Percentiles rank a stretch among this genome's conserved stretches.
Evolutionary conservation across 2,888 invertebrate genomes (phyloP).

Genomic region (Caenorhabditis sp.): DNA sequence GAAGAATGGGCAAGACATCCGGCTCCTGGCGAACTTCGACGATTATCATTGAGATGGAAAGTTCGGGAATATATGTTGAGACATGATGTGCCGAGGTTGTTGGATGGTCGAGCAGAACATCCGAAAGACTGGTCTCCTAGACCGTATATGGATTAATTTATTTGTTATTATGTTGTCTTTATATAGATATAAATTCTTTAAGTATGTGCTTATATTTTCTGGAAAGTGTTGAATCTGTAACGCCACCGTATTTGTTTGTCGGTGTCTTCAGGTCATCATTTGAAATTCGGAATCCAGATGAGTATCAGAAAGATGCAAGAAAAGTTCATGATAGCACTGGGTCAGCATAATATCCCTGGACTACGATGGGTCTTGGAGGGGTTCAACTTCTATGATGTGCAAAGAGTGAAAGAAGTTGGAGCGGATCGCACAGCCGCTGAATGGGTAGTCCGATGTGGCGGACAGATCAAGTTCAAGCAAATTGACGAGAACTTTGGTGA

Average conservation of each 20-base stretch:
- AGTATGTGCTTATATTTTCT: too few species aligned
- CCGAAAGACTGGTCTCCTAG: constrained; percentile 48
- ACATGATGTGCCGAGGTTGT: constrained; percentile 45
- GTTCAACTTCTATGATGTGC: constrained; percentile 60
- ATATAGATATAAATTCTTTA: neutral
- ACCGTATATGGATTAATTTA: constrained; percentile 44
- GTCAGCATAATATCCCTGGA: constrained; percentile 61
- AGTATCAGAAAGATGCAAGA: constrained; percentile 39
- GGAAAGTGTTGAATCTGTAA: neutral
- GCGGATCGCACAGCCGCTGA: constrained; percentile 91
- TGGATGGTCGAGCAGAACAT: constrained; percentile 23
- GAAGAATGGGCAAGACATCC: constrained; percentile 65
- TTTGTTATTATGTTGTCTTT: neutral
- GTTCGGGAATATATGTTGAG: constrained; percentile 64
- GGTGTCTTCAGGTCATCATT: neutral
- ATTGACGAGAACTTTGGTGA: constrained; percentile 56
- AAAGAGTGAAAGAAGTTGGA: constrained; percentile 76
- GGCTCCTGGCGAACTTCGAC: constrained; percentile 61
- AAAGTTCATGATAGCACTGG: constrained; percentile 45
- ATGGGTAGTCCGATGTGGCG: constrained; percentile 89
- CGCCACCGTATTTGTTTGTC: neutral
- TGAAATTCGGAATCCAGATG: constrained; percentile 10
- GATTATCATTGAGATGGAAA: constrained; percentile 64
- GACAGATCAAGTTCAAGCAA: constrained; percentile 37
- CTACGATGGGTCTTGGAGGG: constrained; percentile 64